Evolutionary conservation across 2,113 vertebrate species (phyloP).

Genomic region (Cathartes aura): DNA sequence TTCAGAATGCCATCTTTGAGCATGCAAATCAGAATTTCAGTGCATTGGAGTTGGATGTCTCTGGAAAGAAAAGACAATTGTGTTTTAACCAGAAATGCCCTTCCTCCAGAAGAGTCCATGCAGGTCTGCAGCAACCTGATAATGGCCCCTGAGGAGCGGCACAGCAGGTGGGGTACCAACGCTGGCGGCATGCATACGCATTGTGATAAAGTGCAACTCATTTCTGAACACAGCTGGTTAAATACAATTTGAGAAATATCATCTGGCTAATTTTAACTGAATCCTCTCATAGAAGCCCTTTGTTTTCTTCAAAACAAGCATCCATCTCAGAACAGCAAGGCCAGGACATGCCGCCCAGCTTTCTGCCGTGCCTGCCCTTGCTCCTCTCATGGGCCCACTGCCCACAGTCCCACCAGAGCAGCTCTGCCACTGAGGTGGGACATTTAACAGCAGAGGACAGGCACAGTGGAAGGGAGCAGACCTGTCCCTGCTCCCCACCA

Average conservation of each 20-base stretch:
- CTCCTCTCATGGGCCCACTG: too few relatives aligned
- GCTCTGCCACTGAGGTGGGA: neutral
- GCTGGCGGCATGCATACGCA: rapidly evolving
- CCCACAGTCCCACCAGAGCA: neutral
- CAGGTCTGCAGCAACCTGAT: neutral
- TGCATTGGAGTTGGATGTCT: neutral
- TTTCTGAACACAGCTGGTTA: neutral
- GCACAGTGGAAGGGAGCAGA: neutral
- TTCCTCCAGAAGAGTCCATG: neutral
- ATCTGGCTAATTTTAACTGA: neutral
- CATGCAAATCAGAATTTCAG: neutral
- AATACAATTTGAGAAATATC: neutral
- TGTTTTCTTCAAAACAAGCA: neutral
- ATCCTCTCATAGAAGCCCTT: neutral
- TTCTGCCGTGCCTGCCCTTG: too few relatives aligned
- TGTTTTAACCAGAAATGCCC: neutral
- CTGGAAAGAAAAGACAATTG: neutral
- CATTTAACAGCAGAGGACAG: too few relatives aligned
- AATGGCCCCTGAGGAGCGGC: neutral
- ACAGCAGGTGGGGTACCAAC: neutral
- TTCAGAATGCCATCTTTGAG: neutral
- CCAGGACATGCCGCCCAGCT: neutral
- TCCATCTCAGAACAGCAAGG: neutral
- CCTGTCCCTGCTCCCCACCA: neutral
- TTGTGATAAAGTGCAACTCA: neutral